Evolutionary conservation across 2,888 invertebrate genomes (phyloP).

Genomic region (Lasioglossum calceatum): DNA sequence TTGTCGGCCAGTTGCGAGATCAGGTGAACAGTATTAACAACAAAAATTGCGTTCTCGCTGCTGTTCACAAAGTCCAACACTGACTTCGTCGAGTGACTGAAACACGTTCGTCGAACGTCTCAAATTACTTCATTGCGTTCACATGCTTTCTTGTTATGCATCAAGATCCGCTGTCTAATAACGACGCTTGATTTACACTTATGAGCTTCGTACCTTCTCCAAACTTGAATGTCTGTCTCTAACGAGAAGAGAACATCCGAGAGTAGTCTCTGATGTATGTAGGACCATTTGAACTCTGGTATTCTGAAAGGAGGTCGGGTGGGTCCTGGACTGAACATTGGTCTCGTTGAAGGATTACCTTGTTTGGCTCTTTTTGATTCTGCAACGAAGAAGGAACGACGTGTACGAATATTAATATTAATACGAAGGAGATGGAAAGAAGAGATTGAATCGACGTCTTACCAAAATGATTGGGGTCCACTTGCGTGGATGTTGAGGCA

Average conservation of each 20-base stretch:
- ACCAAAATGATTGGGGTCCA: constrained; percentile 94
- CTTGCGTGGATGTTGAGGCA: constrained; percentile 93
- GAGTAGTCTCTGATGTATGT: constrained; percentile 97
- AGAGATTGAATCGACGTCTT: constrained; percentile 53
- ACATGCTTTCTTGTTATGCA: neutral
- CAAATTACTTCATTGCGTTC: neutral
- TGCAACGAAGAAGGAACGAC: constrained; percentile 46
- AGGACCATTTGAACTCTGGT: constrained; percentile 99
- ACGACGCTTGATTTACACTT: neutral
- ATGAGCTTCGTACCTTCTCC: constrained; percentile 86
- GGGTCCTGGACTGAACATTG: constrained; percentile 97
- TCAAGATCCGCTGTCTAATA: neutral
- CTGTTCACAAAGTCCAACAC: constrained; percentile 99
- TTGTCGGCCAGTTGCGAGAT: constrained; percentile 99
- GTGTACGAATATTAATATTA: neutral
- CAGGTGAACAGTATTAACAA: constrained; percentile 99
- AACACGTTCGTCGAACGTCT: constrained; percentile 67
- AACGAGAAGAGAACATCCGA: constrained; percentile 98
- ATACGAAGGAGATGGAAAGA: neutral
- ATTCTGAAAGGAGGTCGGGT: constrained; percentile 98
- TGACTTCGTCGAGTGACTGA: constrained; percentile 97
- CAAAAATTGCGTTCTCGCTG: constrained; percentile 99
- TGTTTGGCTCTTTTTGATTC: constrained; percentile 84
- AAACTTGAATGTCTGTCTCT: constrained; percentile 98
- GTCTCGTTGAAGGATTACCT: constrained; percentile 89